phyloP scores from a whole-genome alignment of 1,140 invertebrate species.

The Teleopsis dalmanni region DNA sequence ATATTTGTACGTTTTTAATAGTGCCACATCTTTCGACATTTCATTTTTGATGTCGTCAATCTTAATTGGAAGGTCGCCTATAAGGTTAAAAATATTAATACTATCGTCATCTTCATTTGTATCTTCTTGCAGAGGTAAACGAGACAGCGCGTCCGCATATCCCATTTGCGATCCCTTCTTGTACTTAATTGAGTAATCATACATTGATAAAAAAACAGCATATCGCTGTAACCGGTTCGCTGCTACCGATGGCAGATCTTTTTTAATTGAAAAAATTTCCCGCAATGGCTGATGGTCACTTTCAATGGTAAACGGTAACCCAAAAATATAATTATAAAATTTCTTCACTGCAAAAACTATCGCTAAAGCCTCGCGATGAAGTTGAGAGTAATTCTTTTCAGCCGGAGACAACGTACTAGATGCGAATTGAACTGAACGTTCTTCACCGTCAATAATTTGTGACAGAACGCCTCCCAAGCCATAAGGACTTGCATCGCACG shows the following conservation, averaged over 20 bases:
- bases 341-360: conserved; percentile 46
- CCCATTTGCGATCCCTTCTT: conserved; percentile 14
- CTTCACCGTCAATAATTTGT: conserved; percentile 18
- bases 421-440: conserved; percentile 20
- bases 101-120: conserved; percentile 1
- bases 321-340: conserved; percentile 46
- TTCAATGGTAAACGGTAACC: conserved; percentile 22
- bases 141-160: conserved; percentile 20
- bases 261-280: conserved; percentile 22
- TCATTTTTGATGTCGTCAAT: background rate
- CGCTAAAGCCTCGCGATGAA: conserved; percentile 46
- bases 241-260: conserved; percentile 18
- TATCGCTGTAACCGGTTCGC: conserved; percentile 20
- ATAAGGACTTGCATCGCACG: conserved; percentile 8
- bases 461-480: conserved; percentile 5
- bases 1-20: background rate
- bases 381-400: conserved; percentile 29
- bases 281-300: conserved; percentile 35
- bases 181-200: conserved; percentile 18
- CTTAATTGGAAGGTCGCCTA: conserved; percentile 1
- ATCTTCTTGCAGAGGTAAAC: conserved; percentile 5
- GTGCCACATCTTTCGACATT: background rate
- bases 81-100: conserved; percentile 4
- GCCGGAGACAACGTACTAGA: conserved; percentile 13
- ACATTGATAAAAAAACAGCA: conserved; percentile 20